phyloP scores from a whole-genome alignment of 2,888 invertebrate genomes.

The Ceramica pisi region DNA sequence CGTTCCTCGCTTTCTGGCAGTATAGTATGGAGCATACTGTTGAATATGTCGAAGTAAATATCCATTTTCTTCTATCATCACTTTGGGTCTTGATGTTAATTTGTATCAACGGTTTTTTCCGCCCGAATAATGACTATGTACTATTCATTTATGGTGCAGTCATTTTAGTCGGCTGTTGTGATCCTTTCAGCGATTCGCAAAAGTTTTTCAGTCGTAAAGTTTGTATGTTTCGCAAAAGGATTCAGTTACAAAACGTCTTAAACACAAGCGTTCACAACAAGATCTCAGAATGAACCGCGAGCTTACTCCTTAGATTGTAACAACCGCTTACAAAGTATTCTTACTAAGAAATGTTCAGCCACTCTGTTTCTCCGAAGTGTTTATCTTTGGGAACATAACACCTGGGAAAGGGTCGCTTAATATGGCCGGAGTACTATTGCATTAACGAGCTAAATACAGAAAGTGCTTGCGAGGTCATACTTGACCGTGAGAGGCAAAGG shows the following conservation, averaged over 20 bases:
- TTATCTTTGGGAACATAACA: conserved; percentile 80
- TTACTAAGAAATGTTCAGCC: conserved; percentile 59
- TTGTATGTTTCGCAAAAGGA: conserved; percentile 26
- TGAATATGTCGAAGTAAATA: conserved; percentile 64
- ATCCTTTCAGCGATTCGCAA: neutral
- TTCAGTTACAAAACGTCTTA: conserved; percentile 43
- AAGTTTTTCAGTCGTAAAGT: neutral
- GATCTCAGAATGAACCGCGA: conserved; percentile 56
- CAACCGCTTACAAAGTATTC: conserved; percentile 75
- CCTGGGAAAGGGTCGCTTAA: conserved; percentile 72
- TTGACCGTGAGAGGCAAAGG: conserved; percentile 37
- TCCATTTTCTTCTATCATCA: conserved; percentile 67
- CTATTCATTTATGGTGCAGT: neutral
- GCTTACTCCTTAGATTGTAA: conserved; percentile 54
- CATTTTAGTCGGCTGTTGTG: neutral
- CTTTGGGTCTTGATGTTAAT: conserved; percentile 8
- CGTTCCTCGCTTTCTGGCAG: conserved; percentile 67
- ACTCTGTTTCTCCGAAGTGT: conserved; percentile 74
- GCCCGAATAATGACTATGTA: neutral
- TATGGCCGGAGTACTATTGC: conserved; percentile 54
- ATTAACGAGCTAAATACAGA: conserved; percentile 43
- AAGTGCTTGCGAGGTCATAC: conserved; percentile 40
- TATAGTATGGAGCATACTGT: conserved; percentile 69
- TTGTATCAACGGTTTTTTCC: neutral
- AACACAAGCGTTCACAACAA: conserved; percentile 51